Conservation (phyloP, 1,140 invertebrate genomes). For the Saccostrea cuccullata region DNA sequence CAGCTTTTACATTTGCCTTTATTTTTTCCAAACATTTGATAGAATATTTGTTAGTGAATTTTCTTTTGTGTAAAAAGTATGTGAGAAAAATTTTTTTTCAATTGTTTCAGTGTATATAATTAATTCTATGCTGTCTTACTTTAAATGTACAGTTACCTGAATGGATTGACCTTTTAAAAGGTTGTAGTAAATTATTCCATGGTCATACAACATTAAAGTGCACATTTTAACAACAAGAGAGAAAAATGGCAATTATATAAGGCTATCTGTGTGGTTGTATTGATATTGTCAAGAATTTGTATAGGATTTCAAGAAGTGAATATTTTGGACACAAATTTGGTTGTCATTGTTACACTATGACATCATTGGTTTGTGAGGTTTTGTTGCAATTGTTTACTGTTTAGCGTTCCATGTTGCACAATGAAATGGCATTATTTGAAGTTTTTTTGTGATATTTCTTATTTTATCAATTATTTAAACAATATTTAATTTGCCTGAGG, state of each 20-base stretch:
- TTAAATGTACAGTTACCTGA: neutral
- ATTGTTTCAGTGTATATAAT: neutral
- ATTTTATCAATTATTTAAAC: conserved; percentile 7
- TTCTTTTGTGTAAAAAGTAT: neutral
- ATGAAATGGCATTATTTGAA: conserved; percentile 25
- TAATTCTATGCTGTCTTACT: no score
- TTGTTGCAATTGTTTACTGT: conserved; percentile 16
- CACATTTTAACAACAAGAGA: neutral
- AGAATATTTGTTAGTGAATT: neutral
- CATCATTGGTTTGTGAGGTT: conserved; percentile 7
- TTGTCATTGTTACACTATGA: conserved; percentile 24
- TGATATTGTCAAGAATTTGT: conserved; percentile 8
- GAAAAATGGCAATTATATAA: conserved; percentile 13
- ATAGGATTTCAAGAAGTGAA: neutral
- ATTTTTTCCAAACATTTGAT: neutral
- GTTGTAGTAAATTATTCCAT: neutral
- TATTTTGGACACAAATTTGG: conserved; percentile 24
- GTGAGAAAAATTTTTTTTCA: neutral
- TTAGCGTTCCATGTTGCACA: conserved; percentile 6
- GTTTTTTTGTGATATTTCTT: conserved; percentile 19
- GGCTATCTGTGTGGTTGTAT: conserved; percentile 1
- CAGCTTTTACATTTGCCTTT: neutral
- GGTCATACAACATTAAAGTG: neutral
- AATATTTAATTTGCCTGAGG: neutral
- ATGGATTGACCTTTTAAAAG: neutral